Base-by-base conservation (phyloP, 2,113 vertebrate species). In the Cheirogaleus medius region DNA sequence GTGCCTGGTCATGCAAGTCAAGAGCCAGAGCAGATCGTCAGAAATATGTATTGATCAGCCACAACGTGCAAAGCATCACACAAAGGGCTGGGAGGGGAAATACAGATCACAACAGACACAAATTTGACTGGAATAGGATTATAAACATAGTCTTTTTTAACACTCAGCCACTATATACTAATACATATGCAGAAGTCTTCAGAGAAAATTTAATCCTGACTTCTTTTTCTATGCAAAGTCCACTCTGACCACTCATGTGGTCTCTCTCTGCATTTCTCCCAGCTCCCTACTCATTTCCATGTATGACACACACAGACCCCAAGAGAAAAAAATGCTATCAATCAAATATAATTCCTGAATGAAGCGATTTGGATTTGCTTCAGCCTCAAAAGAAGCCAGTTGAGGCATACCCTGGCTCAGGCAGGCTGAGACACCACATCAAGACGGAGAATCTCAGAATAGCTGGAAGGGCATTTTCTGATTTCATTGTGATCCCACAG, bases 201-300 rank as follows among this genome's bases (percentile, higher is more conserved):
- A 6, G 49, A 91, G 91, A 91, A 91, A 94, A 87, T 49, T 42
- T 56, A 86, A 74, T 56, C 84, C 84, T 0, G 2, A 60, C 77
- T 90, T 58, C 91, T 86, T 92, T 85, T 47, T 42, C 81, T 27
- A 89, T 1, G 73, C 66, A 76, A 82, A 90, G 39, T 87, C 73
- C 44, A 87, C 47, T 37, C 29, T 56, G 47, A 81, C 49, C 64
- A n/a, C 68, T 87, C 66, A n/a, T 23, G 27, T 42, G 82, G 90
- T 71, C 29, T 39, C 37, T 91, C 95, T 93, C 81, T 77, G 64
- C 54, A 44, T 69, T 87, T 84, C 66, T 84, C 64, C 84, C 85
- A 69, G 71, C 34, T 92, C 68, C 69, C 68, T 76, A 56, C 25
- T 52, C 68, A 44, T 78, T 73, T 94, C 66, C 49, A 77, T 44